Base-by-base conservation (phyloP, 2,797 vertebrate genomes). In the Gymnodraco acuticeps region DNA sequence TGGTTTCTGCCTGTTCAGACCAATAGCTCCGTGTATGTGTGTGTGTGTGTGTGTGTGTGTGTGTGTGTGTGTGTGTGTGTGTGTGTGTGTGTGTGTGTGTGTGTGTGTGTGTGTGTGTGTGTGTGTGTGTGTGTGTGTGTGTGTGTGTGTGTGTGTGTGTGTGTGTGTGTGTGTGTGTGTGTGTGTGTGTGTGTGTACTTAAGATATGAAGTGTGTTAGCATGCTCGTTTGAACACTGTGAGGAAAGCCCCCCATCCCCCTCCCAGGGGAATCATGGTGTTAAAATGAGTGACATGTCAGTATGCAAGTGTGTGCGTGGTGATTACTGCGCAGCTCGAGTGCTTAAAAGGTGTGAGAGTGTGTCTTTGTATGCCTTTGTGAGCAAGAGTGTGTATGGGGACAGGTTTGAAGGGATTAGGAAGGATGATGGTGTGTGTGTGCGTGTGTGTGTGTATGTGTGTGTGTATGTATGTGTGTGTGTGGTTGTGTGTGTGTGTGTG, bases 261-360 rank as follows among this genome's bases (percentile, higher is more conserved):
- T 1, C 11, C 2, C 19, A 5, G 33, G 48, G 80, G 76, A 86
- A 78, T 62, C 56, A 27, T 27, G 52, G 54, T 76, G 77, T 78
- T 75, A 80, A 86, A 82, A 81, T 76, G 79, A 77, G 65, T 86
- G 81, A 88, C 80, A 81, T 77, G 75, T 80, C 70, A 33, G 78
- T 52, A 82, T 76, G 72, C 13, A 61, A 27, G 65, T 73, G 52
- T 58, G 64, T 74, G 83, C 69, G 59, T 62, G 48, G 64, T 79
- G 69, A 80, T 85, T 68, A 84, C 56, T 56, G 74, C 69, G 82
- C 61, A 52, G 45, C n/a, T 81, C 51, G 64, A 77, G 64, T 78
- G 59, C 68, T 63, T 85, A 71, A 85, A 83, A 83, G 70, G 72
- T 85, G 84, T 73, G 79, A 84, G 67, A 23, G 65, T 65, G 64